Evolutionary conservation across 2,888 invertebrate genomes (phyloP).

Genomic region (Scaptomyza parva): DNA sequence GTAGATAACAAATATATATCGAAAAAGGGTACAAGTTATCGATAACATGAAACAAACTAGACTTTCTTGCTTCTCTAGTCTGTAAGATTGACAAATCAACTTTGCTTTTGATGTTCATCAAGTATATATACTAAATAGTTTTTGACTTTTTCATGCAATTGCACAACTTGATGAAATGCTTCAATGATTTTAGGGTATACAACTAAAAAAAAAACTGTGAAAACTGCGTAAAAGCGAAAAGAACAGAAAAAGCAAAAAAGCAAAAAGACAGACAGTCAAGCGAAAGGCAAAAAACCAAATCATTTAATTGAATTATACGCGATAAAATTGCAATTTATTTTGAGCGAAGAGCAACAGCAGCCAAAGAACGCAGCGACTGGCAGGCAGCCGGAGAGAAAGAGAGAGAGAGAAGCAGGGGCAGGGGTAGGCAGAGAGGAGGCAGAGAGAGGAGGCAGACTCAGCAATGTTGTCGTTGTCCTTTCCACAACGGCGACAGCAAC

Average conservation of each 20-base stretch:
- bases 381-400: background rate
- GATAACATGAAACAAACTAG: no score
- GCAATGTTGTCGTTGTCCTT: slow-evolving; percentile 50
- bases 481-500: slow-evolving; percentile 54
- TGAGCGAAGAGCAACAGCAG: slow-evolving; percentile 19
- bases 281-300: slow-evolving; percentile 47
- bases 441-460: no score
- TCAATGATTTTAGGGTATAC: background rate
- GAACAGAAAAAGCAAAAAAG: slow-evolving; percentile 15
- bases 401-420: background rate
- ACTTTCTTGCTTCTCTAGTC: no score
- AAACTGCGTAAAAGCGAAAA: slow-evolving; percentile 23
- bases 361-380: background rate
- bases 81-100: no score
- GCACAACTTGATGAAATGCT: background rate
- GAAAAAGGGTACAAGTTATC: no score
- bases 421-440: slow-evolving; percentile 1
- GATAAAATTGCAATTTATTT: slow-evolving; percentile 71
- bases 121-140: no score
- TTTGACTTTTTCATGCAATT: background rate
- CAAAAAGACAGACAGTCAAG: slow-evolving; percentile 32
- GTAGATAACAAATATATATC: no score
- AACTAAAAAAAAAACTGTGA: slow-evolving; percentile 4
- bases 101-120: no score
- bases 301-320: slow-evolving; percentile 71